phyloP scores from a whole-genome alignment of 2,888 invertebrate species.

The Erynnis tages region DNA sequence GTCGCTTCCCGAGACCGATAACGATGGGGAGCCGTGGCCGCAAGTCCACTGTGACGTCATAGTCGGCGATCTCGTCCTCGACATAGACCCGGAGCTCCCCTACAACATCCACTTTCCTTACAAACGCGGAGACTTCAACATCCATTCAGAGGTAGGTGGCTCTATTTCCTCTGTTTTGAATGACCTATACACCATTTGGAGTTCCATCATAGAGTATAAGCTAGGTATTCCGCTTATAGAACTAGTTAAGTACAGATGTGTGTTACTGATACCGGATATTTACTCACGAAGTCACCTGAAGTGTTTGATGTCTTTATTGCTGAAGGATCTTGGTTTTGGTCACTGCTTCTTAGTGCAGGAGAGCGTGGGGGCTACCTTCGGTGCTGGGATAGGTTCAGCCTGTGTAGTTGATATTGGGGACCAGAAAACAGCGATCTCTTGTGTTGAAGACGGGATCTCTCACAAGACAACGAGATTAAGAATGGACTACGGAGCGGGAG shows the following conservation, averaged over 20 bases:
- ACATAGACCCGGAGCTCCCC: constrained; percentile 84
- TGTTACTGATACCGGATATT: constrained; percentile 94
- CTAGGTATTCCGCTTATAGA: constrained; percentile 87
- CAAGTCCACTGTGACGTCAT: constrained; percentile 84
- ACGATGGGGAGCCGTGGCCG: constrained; percentile 82
- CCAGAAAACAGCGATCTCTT: constrained; percentile 96
- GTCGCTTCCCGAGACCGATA: constrained; percentile 85
- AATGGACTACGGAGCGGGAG: constrained; percentile 94
- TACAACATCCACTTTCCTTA: constrained; percentile 96
- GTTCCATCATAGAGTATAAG: constrained; percentile 87
- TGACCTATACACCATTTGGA: constrained; percentile 95
- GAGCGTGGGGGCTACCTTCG: constrained; percentile 76
- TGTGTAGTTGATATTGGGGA: constrained; percentile 98
- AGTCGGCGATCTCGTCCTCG: constrained; percentile 89
- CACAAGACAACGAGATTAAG: constrained; percentile 91
- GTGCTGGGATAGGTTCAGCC: constrained; percentile 84
- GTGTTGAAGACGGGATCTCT: constrained; percentile 98
- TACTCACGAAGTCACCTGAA: constrained; percentile 93
- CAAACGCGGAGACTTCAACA: constrained; percentile 91
- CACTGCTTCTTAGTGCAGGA: constrained; percentile 92
- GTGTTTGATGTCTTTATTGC: constrained; percentile 89
- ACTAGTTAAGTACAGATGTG: constrained; percentile 90
- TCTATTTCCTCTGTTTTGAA: constrained; percentile 91
- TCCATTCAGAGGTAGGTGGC: constrained; percentile 92
- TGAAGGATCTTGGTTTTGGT: constrained; percentile 92